Percentiles rank a stretch among this genome's conserved stretches.
Evolutionary conservation across 1,140 invertebrate genomes (phyloP).

Genomic region (Eurosta solidaginis): DNA sequence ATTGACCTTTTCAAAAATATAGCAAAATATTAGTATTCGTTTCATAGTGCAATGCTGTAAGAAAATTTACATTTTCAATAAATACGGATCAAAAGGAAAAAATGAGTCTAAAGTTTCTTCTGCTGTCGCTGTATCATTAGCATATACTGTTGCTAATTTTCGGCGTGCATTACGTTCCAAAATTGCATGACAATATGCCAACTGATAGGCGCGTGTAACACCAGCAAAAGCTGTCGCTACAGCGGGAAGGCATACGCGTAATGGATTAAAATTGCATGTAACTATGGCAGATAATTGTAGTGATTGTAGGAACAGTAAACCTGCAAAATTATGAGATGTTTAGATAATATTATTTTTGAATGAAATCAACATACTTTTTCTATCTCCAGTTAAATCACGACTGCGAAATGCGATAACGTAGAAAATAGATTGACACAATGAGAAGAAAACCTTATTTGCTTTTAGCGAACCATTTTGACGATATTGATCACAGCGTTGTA

Average conservation of each 20-base stretch:
- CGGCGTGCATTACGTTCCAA: conserved; percentile 82
- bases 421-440: conserved; percentile 87
- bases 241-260: conserved; percentile 75
- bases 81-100: conserved; percentile 84
- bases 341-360: neutral
- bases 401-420: conserved; percentile 88
- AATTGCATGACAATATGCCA: conserved; percentile 89
- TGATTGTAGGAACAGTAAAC: conserved; percentile 75
- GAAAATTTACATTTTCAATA: conserved; percentile 62
- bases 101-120: conserved; percentile 68
- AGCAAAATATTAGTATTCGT: neutral
- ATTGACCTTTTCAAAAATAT: conserved; percentile 46
- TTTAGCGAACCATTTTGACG: conserved; percentile 63
- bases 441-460: conserved; percentile 85
- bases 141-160: conserved; percentile 65
- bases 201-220: conserved; percentile 82
- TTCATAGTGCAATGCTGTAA: neutral
- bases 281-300: conserved; percentile 84
- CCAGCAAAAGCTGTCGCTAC: conserved; percentile 84
- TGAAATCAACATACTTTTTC: conserved; percentile 67
- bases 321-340: conserved; percentile 63
- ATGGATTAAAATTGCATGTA: conserved; percentile 82
- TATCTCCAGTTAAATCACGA: conserved; percentile 76
- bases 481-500: conserved; percentile 64
- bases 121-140: conserved; percentile 59